Evolutionary conservation across 1,140 invertebrate genomes (phyloP), one percentile per base, ranked within the genome.

Genomic region (Euura saliciscinereae): DNA sequence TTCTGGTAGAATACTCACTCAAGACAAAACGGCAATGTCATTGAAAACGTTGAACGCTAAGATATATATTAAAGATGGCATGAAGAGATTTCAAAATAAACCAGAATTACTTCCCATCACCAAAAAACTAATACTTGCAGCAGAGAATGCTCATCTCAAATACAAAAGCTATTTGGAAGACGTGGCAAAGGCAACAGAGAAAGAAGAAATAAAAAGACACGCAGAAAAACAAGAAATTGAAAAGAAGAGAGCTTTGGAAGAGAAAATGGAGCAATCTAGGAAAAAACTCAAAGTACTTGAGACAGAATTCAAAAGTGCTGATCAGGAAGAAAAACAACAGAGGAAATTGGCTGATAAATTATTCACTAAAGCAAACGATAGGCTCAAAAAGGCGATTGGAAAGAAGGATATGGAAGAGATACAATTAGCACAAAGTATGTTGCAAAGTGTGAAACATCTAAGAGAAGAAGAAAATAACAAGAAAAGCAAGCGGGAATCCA

Each of bases 151-250:
- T 59, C 51, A 59, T n/a, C 2, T 59, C 51, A 59, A 59, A 59
- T 59, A 59, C 51, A 59, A 59, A 59, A 59, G n/a, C 51, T 59
- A 59, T 59, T 59, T 59, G 51, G 51, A 59, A 59, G 51, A 59
- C 2, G 51, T 59, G 4, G 51, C 51, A 5, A 6, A 59, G 2
- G 51, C 51, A 59, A n/a, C 6, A 59, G 51, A 59, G 51, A 59
- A 59, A 59, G 51, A 59, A 59, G 4, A 59, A 59, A 59, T 6
- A 4, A 59, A 6, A 59, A 59, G 51, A 59, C 3, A 59, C 6
- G 51, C 51, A 59, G 51, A 59, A 59, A 4, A 59, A 7, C 51
- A 6, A 59, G 3, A 59, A 59, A 7, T 59, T 59, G 3, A 59
- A 0, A 59, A 59, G 51, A 8, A 59, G 5, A 59, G 51, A 5